Evolutionary conservation across 2,888 invertebrate species (phyloP), one percentile per base, ranked within the genome.

Genomic region (Brachyptera risi): DNA sequence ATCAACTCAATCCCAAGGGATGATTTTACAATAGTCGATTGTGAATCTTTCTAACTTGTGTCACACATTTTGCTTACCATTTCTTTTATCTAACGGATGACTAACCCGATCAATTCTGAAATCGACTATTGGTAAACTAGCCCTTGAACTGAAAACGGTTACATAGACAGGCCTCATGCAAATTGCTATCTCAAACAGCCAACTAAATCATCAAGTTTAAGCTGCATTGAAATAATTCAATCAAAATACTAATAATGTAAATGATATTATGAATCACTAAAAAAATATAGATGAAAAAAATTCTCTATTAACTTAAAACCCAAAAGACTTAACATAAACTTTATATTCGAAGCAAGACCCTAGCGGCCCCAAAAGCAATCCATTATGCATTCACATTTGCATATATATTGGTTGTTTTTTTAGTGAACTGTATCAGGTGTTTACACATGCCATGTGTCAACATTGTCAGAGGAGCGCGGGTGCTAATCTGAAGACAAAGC

Each of bases 381-480:
- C 69, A 69, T 69, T 69, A 69, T 69, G 69, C 69, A 69, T 69
- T 67, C 67, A 65, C 68, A 69, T 69, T 69, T 69, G 69, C 69
- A 69, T 69, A 69, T 69, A 69, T 69, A 70, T 70, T 70, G 69
- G 54, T 54, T 54, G 54, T 37, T 54, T 54, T 54, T 54, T 54
- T 35, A 54, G 35, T 35, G 54, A 54, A 54, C 54, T 54, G 35
- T 54, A 54, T 54, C 54, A 23, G 54, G 35, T 54, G 54, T 54
- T 54, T 54, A 54, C 54, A 54, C 54, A 54, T 54, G 35, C 35
- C 23, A 54, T 54, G 37, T 54, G 69, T 70, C 69, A 70, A 70
- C 69, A 70, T 69, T 69, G 69, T 69, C 69, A 65, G 67, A 68
- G 17, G 44, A 44, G 44, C 11, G 9, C 17, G n/a, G 21, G 54